Conservation (phyloP, 2,797 vertebrate genomes). For the Coccyzus lansbergi region DNA sequence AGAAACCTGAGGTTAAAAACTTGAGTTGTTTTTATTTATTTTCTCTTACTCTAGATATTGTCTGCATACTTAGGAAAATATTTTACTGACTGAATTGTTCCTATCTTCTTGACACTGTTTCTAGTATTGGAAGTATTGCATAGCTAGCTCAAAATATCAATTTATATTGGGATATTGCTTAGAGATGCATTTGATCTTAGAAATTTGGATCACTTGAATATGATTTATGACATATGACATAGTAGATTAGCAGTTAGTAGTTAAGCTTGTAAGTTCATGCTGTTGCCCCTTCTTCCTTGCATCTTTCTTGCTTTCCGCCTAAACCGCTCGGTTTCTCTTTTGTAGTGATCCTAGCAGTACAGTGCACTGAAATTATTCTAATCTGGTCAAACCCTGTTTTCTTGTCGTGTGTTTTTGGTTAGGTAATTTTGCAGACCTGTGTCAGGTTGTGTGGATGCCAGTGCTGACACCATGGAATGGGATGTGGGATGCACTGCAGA, state of each 20-base stretch:
- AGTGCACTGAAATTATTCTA: neutral
- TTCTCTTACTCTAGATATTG: neutral
- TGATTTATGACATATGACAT: neutral
- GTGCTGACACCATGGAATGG: neutral
- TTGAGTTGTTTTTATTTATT: neutral
- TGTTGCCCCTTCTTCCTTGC: neutral
- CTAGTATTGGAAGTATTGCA: neutral
- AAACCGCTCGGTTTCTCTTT: neutral
- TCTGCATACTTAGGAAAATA: neutral
- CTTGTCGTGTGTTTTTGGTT: neutral
- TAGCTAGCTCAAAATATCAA: neutral
- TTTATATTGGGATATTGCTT: neutral
- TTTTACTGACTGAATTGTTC: too few relatives aligned
- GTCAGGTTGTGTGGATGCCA: neutral
- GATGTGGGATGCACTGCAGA: fast-evolving
- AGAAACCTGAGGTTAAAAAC: neutral
- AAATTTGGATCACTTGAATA: neutral
- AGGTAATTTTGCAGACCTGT: neutral
- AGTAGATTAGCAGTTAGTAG: neutral
- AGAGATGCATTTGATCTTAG: neutral
- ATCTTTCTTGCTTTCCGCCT: neutral
- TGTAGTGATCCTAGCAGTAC: neutral
- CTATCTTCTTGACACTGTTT: neutral
- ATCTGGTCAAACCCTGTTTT: neutral
- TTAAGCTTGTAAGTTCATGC: neutral